phyloP scores from a whole-genome alignment of 2,888 invertebrate species.

The Bimastos eiseni region DNA sequence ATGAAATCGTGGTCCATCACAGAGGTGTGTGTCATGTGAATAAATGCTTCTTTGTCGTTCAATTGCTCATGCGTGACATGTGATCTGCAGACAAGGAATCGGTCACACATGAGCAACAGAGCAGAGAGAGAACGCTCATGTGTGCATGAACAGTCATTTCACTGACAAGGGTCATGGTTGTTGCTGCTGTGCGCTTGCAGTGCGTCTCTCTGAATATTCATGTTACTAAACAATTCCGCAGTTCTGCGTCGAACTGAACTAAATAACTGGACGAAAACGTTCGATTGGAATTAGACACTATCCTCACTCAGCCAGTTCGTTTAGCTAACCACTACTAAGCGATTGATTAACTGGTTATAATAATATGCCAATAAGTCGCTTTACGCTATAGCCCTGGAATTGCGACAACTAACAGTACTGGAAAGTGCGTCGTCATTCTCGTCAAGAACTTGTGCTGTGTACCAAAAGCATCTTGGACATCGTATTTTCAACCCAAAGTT shows the following conservation, averaged over 20 bases:
- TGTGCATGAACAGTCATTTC: not conserved
- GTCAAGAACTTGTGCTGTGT: not conserved
- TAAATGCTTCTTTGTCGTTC: not conserved
- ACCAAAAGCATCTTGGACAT: no score
- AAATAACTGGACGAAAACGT: not conserved
- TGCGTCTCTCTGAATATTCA: not conserved
- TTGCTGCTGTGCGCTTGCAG: not conserved
- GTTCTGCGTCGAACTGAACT: not conserved
- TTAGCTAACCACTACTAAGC: not conserved
- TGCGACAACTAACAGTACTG: not conserved
- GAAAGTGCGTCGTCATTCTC: not conserved
- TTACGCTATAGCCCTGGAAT: not conserved
- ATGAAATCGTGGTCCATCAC: not conserved
- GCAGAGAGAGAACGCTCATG: not conserved
- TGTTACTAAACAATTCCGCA: not conserved
- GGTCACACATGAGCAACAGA: conserved; percentile 6
- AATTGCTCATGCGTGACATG: not conserved
- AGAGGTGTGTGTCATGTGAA: not conserved
- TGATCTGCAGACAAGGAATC: not conserved
- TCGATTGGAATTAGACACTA: not conserved
- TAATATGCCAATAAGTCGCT: not conserved
- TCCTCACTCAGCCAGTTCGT: not conserved
- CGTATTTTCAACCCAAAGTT: no score
- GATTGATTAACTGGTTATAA: not conserved
- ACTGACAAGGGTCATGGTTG: not conserved